Evolutionary conservation across 1,140 invertebrate species (phyloP), one percentile per base, ranked within the genome.

Genomic region (Zaprionus ornatus): DNA sequence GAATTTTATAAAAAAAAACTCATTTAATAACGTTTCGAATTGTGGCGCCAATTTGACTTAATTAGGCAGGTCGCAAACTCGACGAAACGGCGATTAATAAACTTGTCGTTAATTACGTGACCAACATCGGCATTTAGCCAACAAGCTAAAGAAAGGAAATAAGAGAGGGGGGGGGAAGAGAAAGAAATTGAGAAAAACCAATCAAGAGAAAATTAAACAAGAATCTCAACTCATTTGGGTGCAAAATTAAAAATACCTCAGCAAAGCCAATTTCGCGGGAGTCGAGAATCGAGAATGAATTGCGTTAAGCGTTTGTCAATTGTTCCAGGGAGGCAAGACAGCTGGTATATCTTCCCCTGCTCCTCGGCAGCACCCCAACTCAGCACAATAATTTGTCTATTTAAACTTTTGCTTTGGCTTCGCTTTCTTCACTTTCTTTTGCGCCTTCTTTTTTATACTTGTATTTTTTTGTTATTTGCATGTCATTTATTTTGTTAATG

Each of bases 401-500:
- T 90, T 73, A 71, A 84, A 90, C 74, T 84, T 90, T 80, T 79
- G 55, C 52, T 74, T 52, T 50, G 50, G 23, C 15, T 71, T 50
- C 55, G 32, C 37, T 63, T 19, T 59, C 66, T 56, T 50, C 61
- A 50, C 61, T 35, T 45, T n/a, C 45, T 21, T 67, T 25, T 62
- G 27, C 54, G 21, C 13, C 35, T 56, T 66, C 60, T 52, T 66
- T 66, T 57, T 48, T 42, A 1, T n/a, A 17, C 35, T 62, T 32
- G 21, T 65, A 37, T 66, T 62, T 67, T 65, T 69, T 88, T 78
- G 79, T 83, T 80, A 80, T 87, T 88, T 90, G 84, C 84, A 84
- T 84, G 85, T 77, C 78, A 88, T 88, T 88, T 88, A 88, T 88
- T 88, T 88, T 90, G 80, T 84, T 88, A 88, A 88, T 88, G 84